Evolutionary conservation across 2,888 invertebrate species (phyloP), one percentile per base, ranked within the genome.

Genomic region (Blastobasis lacticolella): DNA sequence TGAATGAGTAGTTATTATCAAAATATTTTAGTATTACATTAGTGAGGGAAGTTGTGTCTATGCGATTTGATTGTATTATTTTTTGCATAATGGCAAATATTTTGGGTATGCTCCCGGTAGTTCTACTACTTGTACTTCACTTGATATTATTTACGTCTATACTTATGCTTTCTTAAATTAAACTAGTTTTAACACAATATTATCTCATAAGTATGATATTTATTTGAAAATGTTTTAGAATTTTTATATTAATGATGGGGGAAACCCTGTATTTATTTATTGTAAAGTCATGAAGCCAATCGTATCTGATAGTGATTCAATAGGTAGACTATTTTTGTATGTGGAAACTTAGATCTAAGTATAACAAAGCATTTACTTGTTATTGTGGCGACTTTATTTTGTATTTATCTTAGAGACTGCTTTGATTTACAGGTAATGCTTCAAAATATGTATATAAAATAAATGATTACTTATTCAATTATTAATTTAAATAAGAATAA

Each of bases 251-350:
- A 23, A 23, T 23, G 23, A 23, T 23, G 23, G 23, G 23, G 23
- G 23, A 23, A 23, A 23, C 23, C 23, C 23, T 23, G 23, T 23
- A 23, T 23, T 23, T 23, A 23, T 23, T 23, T 23, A 23, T 23
- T 23, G 23, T 23, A 23, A 23, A 23, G 23, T 23, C 23, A 23
- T 23, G 23, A 23, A 23, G 23, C 23, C 23, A 23, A 23, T 23
- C 23, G 23, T 23, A 23, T 80, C 80, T 67, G 75, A 75, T 77
- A 84, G 78, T 75, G 73, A 78, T 75, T 78, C 73, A 71, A 75
- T 81, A 79, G 76, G 74, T 76, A 73, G 81, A 78, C 79, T 86
- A 86, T 86, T 86, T 86, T 87, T 87, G 75, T 87, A 87, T 82
- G 75, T 81, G 73, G 71, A 73, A 73, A 73, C 66, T 67, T 81